A percentile compares a stretch with the other conserved stretches of the same genome.
Conservation (phyloP, 2,888 invertebrate genomes). For the Ochropleura leucogaster region DNA sequence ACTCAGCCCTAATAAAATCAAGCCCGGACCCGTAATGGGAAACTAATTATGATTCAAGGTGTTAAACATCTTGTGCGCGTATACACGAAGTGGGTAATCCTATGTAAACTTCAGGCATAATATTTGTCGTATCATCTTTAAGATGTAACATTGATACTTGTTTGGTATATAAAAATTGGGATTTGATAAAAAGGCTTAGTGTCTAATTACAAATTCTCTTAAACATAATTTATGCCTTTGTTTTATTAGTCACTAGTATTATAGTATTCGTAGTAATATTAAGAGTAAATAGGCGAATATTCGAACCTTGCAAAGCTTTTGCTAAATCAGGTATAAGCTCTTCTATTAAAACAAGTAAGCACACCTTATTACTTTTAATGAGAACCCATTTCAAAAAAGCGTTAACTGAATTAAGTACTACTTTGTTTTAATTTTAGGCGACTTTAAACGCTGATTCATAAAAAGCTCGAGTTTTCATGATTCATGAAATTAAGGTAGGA, state of each 20-base stretch:
- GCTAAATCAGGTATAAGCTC: conserved; percentile 31
- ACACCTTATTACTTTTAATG: conserved; percentile 45
- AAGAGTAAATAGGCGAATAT: not conserved
- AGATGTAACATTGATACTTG: not conserved
- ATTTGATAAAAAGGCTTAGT: not conserved
- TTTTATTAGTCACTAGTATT: not conserved
- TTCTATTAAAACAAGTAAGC: conserved; percentile 35
- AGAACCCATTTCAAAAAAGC: conserved; percentile 44
- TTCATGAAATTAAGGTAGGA: conserved; percentile 16
- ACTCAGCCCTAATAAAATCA: conserved; percentile 64
- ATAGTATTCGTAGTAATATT: not conserved
- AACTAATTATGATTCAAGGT: conserved; percentile 60
- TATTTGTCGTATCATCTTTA: conserved; percentile 24
- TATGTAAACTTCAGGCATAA: conserved; percentile 37
- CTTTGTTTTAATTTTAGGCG: conserved; percentile 41
- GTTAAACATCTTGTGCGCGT: conserved; percentile 37
- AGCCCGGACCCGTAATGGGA: conserved; percentile 51
- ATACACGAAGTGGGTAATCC: conserved; percentile 38
- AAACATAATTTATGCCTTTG: not conserved
- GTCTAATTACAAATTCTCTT: not conserved
- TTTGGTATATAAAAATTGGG: not conserved
- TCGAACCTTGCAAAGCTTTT: conserved; percentile 6
- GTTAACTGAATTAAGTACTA: conserved; percentile 36
- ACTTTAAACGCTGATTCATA: conserved; percentile 40
- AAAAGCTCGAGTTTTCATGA: conserved; percentile 41